A percentile compares a stretch with the other conserved stretches of the same genome.
phyloP scores from a whole-genome alignment of 2,888 invertebrate species.

The Coelogynopora nodosa region DNA sequence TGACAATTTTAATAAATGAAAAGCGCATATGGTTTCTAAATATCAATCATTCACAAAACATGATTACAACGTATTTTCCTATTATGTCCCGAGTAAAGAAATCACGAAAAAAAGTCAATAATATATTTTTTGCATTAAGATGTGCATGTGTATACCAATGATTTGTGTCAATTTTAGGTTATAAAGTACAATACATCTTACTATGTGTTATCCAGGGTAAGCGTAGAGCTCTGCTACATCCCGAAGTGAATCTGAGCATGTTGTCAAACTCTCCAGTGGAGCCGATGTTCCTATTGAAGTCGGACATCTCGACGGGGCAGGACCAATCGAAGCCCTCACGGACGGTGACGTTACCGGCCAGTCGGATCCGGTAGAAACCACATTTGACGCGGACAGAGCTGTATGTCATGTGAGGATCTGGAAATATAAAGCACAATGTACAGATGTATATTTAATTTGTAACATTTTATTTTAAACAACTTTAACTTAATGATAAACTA shows the following conservation, averaged over 20 bases:
- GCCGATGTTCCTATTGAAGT: slow-evolving; percentile 35
- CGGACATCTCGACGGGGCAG: slow-evolving; percentile 34
- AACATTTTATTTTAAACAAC: no score
- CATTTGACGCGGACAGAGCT: neutral
- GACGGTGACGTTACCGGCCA: slow-evolving; percentile 31
- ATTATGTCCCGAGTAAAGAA: no score
- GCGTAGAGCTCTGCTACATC: neutral
- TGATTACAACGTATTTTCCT: no score
- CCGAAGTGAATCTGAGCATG: slow-evolving; percentile 1
- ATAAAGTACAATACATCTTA: no score
- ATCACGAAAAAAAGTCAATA: no score
- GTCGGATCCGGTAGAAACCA: neutral
- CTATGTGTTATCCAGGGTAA: slow-evolving; percentile 28
- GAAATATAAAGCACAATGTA: neutral
- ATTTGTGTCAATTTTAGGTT: no score
- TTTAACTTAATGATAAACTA: no score
- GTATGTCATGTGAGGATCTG: neutral
- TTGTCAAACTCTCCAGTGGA: slow-evolving; percentile 42
- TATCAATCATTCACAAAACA: no score
- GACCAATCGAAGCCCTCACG: neutral
- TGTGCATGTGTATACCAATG: no score
- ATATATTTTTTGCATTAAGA: no score
- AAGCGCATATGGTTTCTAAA: no score
- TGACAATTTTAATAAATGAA: no score
- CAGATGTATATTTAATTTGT: neutral